Evolutionary conservation across 2,888 invertebrate genomes (phyloP).

Genomic region (Globia sparganii): DNA sequence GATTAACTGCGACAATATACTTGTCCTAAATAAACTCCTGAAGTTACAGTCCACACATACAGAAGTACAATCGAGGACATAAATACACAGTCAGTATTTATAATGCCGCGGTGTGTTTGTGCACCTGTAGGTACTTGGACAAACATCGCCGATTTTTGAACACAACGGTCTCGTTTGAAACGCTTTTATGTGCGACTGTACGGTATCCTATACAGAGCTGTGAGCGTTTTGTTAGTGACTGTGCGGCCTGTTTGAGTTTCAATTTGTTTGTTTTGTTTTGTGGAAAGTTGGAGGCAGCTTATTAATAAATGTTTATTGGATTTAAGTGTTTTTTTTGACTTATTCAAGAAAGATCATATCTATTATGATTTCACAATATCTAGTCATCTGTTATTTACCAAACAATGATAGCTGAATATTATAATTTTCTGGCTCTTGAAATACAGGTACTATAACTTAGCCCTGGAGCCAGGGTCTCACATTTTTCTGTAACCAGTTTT

Average conservation of each 20-base stretch:
- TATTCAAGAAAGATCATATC: background rate
- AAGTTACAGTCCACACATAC: conserved; percentile 62
- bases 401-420: background rate
- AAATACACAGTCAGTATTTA: conserved; percentile 70
- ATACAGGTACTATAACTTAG: too few species aligned
- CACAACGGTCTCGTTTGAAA: conserved; percentile 54
- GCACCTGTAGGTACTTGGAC: conserved; percentile 74
- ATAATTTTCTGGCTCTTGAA: too few species aligned
- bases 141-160: conserved; percentile 70
- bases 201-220: conserved; percentile 43
- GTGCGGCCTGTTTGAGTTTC: conserved; percentile 53
- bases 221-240: conserved; percentile 51
- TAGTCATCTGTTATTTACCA: background rate
- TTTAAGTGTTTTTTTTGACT: conserved; percentile 27
- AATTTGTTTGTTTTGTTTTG: conserved; percentile 44
- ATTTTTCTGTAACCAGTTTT: too few species aligned
- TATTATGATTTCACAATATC: background rate
- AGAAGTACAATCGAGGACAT: conserved; percentile 65
- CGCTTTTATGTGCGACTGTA: conserved; percentile 55
- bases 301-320: conserved; percentile 37
- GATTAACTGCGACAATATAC: conserved; percentile 63
- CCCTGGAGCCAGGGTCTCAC: too few species aligned
- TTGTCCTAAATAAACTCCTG: conserved; percentile 76
- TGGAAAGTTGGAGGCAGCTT: conserved; percentile 39
- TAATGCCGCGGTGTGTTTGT: conserved; percentile 71